Conservation (phyloP, 1,140 invertebrate species). For the Scaptomyza pallida region DNA sequence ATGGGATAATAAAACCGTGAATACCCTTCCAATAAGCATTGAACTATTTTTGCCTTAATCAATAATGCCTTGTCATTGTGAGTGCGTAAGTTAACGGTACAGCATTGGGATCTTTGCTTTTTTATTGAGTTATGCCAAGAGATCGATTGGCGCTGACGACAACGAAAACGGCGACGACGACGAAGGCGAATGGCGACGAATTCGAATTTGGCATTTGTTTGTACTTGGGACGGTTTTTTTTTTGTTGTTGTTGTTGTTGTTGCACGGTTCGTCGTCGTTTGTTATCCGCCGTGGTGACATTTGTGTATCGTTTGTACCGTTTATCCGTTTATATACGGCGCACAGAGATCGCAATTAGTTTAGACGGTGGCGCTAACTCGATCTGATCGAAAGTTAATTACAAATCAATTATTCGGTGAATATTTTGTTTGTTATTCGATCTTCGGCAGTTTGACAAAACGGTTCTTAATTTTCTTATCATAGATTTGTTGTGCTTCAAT, state of each 20-base stretch:
- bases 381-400: slow-evolving; percentile 63
- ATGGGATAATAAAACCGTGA: too few species aligned
- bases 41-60: too few species aligned
- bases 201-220: slow-evolving; percentile 50
- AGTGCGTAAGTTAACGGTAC: background rate
- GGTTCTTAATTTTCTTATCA: background rate
- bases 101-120: background rate
- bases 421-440: slow-evolving; percentile 11
- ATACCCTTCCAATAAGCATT: too few species aligned
- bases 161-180: slow-evolving; percentile 12
- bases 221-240: too few species aligned
- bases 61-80: background rate
- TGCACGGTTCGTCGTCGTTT: slow-evolving; percentile 36
- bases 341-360: slow-evolving; percentile 32
- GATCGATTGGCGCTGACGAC: slow-evolving; percentile 45
- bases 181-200: slow-evolving; percentile 1
- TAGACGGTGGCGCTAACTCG: slow-evolving; percentile 59
- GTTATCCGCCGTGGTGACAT: slow-evolving; percentile 37
- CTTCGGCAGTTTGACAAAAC: background rate
- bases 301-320: slow-evolving; percentile 22
- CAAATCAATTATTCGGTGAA: slow-evolving; percentile 54
- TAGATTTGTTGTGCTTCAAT: background rate
- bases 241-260: too few species aligned
- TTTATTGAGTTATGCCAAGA: slow-evolving; percentile 6
- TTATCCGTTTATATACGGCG: slow-evolving; percentile 27